Percentiles rank a stretch among this genome's conserved stretches.
Evolutionary conservation across 2,797 vertebrate genomes (phyloP).

Genomic region (Mormyrus hasselquistii): DNA sequence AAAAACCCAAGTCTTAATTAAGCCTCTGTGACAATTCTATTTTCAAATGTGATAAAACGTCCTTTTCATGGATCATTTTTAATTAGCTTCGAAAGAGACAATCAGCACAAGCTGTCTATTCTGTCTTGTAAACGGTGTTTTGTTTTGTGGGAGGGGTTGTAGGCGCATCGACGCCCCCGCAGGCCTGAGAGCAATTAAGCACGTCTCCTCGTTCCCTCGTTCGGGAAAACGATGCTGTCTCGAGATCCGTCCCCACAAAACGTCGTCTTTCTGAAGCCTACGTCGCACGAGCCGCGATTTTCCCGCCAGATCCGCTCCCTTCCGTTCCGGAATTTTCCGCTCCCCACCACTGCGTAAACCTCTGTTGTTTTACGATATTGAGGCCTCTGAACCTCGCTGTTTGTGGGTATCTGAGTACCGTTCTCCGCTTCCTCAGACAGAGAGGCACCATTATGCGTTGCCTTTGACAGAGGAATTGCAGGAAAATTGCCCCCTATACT

Average conservation of each 20-base stretch:
- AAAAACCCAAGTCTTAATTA: neutral
- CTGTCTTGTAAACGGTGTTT: neutral
- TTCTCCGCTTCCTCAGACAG: conserved; percentile 46
- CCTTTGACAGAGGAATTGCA: conserved; percentile 55
- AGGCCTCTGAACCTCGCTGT: conserved; percentile 6
- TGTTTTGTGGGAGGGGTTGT: neutral
- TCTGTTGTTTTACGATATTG: conserved; percentile 10
- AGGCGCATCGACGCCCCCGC: neutral
- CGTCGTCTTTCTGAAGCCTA: neutral
- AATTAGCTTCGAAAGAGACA: conserved; percentile 15
- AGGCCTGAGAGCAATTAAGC: conserved; percentile 10
- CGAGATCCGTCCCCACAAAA: neutral
- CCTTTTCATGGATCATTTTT: conserved; percentile 5
- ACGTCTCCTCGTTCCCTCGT: neutral
- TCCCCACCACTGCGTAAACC: neutral
- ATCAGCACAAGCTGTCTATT: neutral
- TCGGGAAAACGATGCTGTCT: neutral
- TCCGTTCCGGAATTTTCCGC: neutral
- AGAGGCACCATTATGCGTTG: conserved; percentile 45
- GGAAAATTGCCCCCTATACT: conserved; percentile 38
- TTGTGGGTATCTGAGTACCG: neutral
- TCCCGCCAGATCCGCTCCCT: neutral
- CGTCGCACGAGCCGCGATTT: neutral
- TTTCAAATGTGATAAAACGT: conserved; percentile 5
- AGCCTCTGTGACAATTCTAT: conserved; percentile 16